A percentile compares a stretch with the other conserved stretches of the same genome.
phyloP scores from a whole-genome alignment of 2,797 vertebrate species.

The Siniperca undulata region DNA sequence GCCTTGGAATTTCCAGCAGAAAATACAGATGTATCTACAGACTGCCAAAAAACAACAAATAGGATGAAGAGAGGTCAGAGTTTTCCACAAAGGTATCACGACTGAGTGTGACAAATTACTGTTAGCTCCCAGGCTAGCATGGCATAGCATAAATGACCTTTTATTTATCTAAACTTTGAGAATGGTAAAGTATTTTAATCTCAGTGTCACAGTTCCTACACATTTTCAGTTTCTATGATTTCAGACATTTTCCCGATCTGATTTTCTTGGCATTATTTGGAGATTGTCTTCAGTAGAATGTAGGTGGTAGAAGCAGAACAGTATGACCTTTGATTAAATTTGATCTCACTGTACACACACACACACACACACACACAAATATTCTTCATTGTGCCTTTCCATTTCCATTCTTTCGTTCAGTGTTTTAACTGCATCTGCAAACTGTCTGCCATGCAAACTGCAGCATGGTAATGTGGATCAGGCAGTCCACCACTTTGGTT shows the following conservation, averaged over 20 bases:
- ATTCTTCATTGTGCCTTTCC: background rate
- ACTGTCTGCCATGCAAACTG: no score
- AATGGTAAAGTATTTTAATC: no score
- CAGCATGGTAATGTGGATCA: no score
- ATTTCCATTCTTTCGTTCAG: background rate
- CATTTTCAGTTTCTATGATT: background rate
- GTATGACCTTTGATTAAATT: no score
- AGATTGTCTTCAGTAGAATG: background rate
- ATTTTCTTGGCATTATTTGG: background rate
- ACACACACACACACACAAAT: background rate
- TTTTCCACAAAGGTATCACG: background rate
- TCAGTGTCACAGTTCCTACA: background rate
- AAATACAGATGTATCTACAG: constrained; percentile 11
- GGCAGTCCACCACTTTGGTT: background rate
- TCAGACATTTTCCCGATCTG: background rate
- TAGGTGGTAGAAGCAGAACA: no score
- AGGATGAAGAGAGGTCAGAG: background rate
- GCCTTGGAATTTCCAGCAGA: constrained; percentile 27
- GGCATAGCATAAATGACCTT: background rate
- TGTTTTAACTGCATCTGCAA: no score
- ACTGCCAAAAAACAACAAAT: background rate
- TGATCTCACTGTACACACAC: background rate
- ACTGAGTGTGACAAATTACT: background rate
- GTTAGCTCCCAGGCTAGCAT: background rate
- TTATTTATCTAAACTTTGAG: background rate